Evolutionary conservation across 2,113 vertebrate species (phyloP).

Genomic region (Coptodon bakossiorum): DNA sequence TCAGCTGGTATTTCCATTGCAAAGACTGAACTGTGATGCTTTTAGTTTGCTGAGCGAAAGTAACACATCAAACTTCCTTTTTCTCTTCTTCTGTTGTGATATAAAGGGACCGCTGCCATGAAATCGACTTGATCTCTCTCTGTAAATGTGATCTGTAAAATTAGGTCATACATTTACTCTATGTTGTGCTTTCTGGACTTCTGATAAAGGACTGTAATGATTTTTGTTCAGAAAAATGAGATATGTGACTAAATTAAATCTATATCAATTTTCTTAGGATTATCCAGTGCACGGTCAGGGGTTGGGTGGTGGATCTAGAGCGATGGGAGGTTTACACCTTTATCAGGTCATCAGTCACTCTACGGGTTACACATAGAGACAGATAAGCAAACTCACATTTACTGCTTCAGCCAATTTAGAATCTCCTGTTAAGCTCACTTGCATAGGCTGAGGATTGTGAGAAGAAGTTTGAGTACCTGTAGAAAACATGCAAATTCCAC

Average conservation of each 20-base stretch:
- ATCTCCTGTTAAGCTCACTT: not conserved
- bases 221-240: not conserved
- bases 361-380: not conserved
- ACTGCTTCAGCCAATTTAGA: not conserved
- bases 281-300: not conserved
- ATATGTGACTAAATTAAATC: not conserved
- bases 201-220: not conserved
- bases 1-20: not conserved
- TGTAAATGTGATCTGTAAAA: not conserved
- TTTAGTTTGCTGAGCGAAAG: not conserved
- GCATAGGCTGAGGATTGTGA: not conserved
- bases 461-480: not conserved
- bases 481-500: not conserved
- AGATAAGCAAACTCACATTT: not conserved
- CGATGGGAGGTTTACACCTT: not conserved
- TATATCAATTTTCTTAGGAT: not conserved
- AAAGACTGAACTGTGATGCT: not conserved
- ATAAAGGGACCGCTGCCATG: not conserved
- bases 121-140: not conserved
- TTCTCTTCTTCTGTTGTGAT: not conserved
- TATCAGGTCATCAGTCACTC: not conserved
- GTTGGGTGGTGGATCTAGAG: not conserved
- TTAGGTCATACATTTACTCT: not conserved
- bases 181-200: not conserved
- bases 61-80: not conserved